Conservation (phyloP, 2,888 invertebrate genomes). For the Patella ulyssiponensis region DNA sequence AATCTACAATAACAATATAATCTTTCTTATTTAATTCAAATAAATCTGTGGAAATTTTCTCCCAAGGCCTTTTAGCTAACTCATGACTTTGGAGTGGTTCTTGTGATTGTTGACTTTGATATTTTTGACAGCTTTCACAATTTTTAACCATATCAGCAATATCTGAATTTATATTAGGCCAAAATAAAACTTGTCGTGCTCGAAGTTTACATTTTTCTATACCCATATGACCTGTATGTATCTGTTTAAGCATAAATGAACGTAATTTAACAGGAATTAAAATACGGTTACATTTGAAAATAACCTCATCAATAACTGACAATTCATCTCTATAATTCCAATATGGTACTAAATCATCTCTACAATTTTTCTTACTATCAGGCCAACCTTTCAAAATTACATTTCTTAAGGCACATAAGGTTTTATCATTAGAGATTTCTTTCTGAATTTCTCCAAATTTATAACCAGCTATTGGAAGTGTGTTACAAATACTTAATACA, state of each 20-base stretch:
- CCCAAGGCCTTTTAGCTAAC: constrained; percentile 15
- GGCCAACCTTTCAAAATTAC: constrained; percentile 17
- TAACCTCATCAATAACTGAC: background rate
- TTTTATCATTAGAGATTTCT: background rate
- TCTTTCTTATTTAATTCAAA: constrained; percentile 14
- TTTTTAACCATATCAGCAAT: constrained; percentile 15
- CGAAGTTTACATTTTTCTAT: constrained; percentile 22
- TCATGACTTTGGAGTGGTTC: constrained; percentile 18
- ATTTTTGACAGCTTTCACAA: constrained; percentile 22
- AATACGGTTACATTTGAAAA: constrained; percentile 24
- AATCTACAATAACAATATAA: constrained; percentile 22
- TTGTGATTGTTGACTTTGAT: background rate
- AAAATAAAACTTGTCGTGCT: constrained; percentile 22
- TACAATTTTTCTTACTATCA: constrained; percentile 15
- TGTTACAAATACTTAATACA: background rate
- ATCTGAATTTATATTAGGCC: constrained; percentile 26
- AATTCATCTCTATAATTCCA: constrained; percentile 5
- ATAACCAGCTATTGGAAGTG: background rate
- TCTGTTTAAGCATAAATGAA: constrained; percentile 24
- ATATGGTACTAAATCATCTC: constrained; percentile 3
- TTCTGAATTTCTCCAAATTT: background rate
- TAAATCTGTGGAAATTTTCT: constrained; percentile 18
- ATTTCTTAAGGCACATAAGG: background rate
- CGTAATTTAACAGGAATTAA: constrained; percentile 21
- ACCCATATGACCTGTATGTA: constrained; percentile 28